A percentile compares a stretch with the other conserved stretches of the same genome.
phyloP scores from a whole-genome alignment of 2,888 invertebrate species.

The Sphinx pinastri region DNA sequence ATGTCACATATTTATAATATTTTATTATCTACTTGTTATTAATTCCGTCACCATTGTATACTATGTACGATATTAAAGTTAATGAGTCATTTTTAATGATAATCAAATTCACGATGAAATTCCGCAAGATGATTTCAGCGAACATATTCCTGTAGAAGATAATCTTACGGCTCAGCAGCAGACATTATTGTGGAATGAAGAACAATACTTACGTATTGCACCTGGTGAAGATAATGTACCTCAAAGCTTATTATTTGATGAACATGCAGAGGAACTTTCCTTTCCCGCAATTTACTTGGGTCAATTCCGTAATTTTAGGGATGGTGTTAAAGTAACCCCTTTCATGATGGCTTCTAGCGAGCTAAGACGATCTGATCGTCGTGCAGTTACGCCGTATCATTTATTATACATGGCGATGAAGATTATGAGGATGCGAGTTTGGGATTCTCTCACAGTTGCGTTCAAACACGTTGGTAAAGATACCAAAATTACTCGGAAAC shows the following conservation, averaged over 20 bases:
- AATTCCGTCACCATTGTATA: too few relatives aligned
- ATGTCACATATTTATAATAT: too few relatives aligned
- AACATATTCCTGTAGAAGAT: constrained; percentile 39
- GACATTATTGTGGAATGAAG: constrained; percentile 43
- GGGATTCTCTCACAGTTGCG: constrained; percentile 34
- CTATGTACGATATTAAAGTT: too few relatives aligned
- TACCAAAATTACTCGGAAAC: constrained; percentile 48
- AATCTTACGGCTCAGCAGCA: constrained; percentile 42
- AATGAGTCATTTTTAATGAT: too few relatives aligned
- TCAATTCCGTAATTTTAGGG: constrained; percentile 24
- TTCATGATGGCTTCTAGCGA: constrained; percentile 42
- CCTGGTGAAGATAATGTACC: constrained; percentile 39
- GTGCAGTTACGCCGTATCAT: constrained; percentile 51
- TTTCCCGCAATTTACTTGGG: constrained; percentile 50
- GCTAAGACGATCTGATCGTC: constrained; percentile 48
- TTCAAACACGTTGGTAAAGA: constrained; percentile 45
- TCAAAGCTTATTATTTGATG: constrained; percentile 50
- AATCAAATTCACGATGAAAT: too few relatives aligned
- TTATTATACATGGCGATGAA: constrained; percentile 64
- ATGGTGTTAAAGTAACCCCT: constrained; percentile 23
- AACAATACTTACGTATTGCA: constrained; percentile 38
- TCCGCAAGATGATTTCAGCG: constrained; percentile 30
- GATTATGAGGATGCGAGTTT: constrained; percentile 46
- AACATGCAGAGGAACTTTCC: constrained; percentile 58
- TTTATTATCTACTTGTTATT: too few relatives aligned